These are phyloP conservation scores for Agapornis canus DNA, from an alignment of 2,797 vertebrate genomes.

Conservation along the genomic window DNA sequence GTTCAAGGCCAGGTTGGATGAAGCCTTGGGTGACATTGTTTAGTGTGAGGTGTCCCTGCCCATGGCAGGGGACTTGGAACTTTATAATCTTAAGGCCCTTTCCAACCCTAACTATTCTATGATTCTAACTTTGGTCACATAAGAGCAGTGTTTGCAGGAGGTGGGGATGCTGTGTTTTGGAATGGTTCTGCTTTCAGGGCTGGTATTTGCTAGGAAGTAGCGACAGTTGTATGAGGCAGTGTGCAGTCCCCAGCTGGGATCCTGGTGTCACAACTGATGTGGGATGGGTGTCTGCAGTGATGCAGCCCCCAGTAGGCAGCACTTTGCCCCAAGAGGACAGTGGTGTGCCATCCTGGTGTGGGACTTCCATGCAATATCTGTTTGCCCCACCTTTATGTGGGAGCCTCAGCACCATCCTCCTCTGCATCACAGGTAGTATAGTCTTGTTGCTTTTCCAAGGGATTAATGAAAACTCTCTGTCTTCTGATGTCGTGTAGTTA, in stretches of 20 bases:
- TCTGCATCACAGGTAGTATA: neutral
- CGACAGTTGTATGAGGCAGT: neutral
- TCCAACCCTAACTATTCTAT: neutral
- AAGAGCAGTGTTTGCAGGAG: neutral
- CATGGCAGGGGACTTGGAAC: neutral
- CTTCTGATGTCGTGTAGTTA: neutral
- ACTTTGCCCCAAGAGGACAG: neutral
- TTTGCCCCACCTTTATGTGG: rapidly evolving
- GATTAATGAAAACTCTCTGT: neutral
- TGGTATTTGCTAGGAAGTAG: neutral
- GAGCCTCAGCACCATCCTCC: neutral
- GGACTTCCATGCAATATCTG: rapidly evolving
- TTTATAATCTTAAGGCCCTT: neutral
- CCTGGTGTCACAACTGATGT: neutral
- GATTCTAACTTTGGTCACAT: neutral
- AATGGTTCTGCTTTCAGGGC: neutral
- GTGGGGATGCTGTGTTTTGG: neutral
- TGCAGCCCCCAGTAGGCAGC: neutral
- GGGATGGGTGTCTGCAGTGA: neutral
- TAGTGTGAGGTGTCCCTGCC: neutral
- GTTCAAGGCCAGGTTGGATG: too few relatives aligned
- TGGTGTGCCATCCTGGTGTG: neutral
- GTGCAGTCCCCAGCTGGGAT: neutral
- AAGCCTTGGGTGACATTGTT: too few relatives aligned
- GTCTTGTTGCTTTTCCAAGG: neutral